phyloP scores from a whole-genome alignment of 1,140 invertebrate genomes.

The Nomia melanderi region DNA sequence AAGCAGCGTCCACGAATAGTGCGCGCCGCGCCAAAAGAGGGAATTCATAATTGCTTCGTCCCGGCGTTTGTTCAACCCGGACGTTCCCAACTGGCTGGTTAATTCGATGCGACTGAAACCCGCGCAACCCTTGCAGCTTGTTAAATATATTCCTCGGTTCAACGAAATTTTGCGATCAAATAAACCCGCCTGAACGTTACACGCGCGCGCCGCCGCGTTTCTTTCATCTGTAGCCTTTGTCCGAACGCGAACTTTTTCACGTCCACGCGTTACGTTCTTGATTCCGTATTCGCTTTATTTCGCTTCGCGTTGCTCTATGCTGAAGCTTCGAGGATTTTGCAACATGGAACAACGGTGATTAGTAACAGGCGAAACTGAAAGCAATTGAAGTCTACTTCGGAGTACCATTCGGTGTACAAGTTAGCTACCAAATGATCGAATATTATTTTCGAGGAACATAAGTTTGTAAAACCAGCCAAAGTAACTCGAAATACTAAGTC shows the following conservation, averaged over 20 bases:
- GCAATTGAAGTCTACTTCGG: too few relatives aligned
- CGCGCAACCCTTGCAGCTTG: neutral
- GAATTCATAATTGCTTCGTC: conserved; percentile 71
- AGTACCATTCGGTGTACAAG: too few relatives aligned
- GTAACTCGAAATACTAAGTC: too few relatives aligned
- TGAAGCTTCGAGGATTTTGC: too few relatives aligned
- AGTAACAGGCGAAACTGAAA: too few relatives aligned
- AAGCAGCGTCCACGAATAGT: conserved; percentile 56
- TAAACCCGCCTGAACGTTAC: conserved; percentile 19
- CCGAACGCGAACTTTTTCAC: neutral
- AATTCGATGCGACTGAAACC: conserved; percentile 42
- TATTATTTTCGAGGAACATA: too few relatives aligned
- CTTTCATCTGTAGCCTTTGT: neutral
- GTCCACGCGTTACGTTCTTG: too few relatives aligned
- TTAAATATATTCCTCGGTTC: conserved; percentile 43
- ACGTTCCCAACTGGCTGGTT: conserved; percentile 54
- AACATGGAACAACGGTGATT: too few relatives aligned
- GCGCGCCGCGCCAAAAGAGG: conserved; percentile 56
- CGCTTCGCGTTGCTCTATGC: too few relatives aligned
- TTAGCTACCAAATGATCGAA: too few relatives aligned
- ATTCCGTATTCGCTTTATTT: too few relatives aligned
- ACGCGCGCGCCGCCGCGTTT: neutral
- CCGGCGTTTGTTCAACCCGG: conserved; percentile 61
- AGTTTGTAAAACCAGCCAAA: too few relatives aligned
- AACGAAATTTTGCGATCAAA: conserved; percentile 36